Evolutionary conservation across 2,888 invertebrate species (phyloP).

Genomic region (Deilephila porcellus): DNA sequence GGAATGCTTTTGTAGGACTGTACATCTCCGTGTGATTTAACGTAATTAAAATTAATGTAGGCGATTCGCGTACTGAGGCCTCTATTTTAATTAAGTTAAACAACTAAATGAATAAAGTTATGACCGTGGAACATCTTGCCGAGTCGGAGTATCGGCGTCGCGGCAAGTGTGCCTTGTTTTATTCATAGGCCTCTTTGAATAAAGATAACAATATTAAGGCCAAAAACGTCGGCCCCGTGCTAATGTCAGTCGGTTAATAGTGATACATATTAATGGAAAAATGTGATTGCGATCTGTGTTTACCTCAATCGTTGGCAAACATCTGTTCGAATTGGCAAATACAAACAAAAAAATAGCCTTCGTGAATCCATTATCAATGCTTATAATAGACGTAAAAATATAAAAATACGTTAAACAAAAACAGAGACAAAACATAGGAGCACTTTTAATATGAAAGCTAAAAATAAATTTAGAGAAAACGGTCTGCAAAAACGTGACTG

Average conservation of each 20-base stretch:
- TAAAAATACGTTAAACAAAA: not conserved
- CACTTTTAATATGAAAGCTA: constrained; percentile 36
- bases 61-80: constrained; percentile 37
- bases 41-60: constrained; percentile 38
- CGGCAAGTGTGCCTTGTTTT: constrained; percentile 71
- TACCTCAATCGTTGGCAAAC: constrained; percentile 1
- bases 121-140: constrained; percentile 62
- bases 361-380: not conserved
- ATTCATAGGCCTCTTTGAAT: constrained; percentile 82
- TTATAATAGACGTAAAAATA: not conserved
- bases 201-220: constrained; percentile 83
- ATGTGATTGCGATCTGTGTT: constrained; percentile 44
- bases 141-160: constrained; percentile 59
- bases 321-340: not conserved
- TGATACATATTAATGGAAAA: constrained; percentile 78
- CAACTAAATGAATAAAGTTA: constrained; percentile 73
- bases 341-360: not conserved
- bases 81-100: constrained; percentile 70
- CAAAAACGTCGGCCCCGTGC: constrained; percentile 67
- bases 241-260: constrained; percentile 75
- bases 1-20: constrained; percentile 30
- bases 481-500: constrained; percentile 55
- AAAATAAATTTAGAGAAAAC: constrained; percentile 52
- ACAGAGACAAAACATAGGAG: constrained; percentile 26
- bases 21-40: constrained; percentile 30